These are phyloP conservation scores for Fregata magnificens DNA, from an alignment of 2,113 vertebrate species.

Conservation along the genomic window DNA sequence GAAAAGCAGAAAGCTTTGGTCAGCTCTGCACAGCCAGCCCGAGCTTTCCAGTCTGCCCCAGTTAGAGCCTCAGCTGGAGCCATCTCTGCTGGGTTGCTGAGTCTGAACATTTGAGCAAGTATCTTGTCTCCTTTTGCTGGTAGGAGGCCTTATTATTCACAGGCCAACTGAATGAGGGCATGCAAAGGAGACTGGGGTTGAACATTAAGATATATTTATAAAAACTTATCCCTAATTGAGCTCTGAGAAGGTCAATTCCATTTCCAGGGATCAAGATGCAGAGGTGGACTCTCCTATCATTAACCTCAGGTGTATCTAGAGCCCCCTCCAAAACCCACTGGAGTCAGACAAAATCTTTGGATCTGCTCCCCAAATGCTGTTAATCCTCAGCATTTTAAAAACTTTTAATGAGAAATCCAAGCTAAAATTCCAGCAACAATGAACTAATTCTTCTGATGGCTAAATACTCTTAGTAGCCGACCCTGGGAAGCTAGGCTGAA, in stretches of 20 bases:
- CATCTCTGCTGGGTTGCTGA: neutral
- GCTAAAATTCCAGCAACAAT: slow-evolving; percentile 5
- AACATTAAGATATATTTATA: neutral
- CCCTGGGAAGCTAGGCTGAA: neutral
- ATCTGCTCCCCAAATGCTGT: neutral
- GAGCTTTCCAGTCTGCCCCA: neutral
- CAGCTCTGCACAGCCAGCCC: neutral
- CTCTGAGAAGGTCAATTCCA: slow-evolving; percentile 20
- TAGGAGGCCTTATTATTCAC: neutral
- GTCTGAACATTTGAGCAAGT: neutral
- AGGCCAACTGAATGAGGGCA: neutral
- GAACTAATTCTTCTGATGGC: neutral
- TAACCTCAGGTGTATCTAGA: neutral
- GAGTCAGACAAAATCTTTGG: neutral
- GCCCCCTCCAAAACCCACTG: neutral
- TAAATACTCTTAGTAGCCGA: neutral
- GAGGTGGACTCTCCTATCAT: neutral
- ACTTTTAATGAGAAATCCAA: slow-evolving; percentile 10
- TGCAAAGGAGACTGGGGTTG: neutral
- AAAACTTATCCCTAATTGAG: neutral
- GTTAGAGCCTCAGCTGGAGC: neutral
- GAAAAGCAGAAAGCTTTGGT: neutral
- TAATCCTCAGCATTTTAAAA: slow-evolving; percentile 23
- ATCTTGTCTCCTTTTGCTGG: neutral
- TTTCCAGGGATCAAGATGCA: slow-evolving; percentile 21